These are phyloP conservation scores for Tenthredo scrophulariae DNA, from an alignment of 2,888 invertebrate genomes.

Conservation along the genomic window DNA sequence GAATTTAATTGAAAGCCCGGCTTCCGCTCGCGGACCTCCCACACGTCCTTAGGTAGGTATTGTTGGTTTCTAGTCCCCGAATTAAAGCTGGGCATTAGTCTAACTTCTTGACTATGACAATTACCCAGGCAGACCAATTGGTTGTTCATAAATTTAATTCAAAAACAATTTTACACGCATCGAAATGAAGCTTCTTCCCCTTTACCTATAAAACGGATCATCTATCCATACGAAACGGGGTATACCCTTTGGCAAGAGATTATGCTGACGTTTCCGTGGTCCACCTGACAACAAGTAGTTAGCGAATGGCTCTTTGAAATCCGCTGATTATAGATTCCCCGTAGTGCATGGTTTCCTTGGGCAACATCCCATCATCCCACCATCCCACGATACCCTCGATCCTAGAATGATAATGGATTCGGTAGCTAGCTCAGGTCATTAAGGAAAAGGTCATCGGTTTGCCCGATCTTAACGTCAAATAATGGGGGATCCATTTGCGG, in stretches of 20 bases:
- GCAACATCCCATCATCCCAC: background rate
- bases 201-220: background rate
- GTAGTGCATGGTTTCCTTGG: background rate
- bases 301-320: slow-evolving; percentile 31
- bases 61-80: background rate
- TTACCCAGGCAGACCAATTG: background rate
- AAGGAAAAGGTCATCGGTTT: slow-evolving; percentile 45
- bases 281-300: slow-evolving; percentile 38
- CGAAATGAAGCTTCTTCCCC: background rate
- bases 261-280: slow-evolving; percentile 22
- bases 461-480: slow-evolving; percentile 36
- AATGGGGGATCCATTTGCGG: slow-evolving; percentile 39
- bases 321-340: slow-evolving; percentile 26
- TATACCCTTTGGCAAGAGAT: background rate
- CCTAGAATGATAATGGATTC: slow-evolving; percentile 44
- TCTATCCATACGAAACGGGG: background rate
- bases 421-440: slow-evolving; percentile 36
- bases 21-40: background rate
- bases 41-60: background rate
- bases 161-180: background rate
- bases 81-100: background rate
- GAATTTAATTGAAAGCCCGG: slow-evolving; percentile 51
- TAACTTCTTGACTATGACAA: background rate
- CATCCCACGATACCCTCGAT: background rate
- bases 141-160: background rate